Conservation (phyloP, 2,888 invertebrate genomes). For the Campoplex capitator region DNA sequence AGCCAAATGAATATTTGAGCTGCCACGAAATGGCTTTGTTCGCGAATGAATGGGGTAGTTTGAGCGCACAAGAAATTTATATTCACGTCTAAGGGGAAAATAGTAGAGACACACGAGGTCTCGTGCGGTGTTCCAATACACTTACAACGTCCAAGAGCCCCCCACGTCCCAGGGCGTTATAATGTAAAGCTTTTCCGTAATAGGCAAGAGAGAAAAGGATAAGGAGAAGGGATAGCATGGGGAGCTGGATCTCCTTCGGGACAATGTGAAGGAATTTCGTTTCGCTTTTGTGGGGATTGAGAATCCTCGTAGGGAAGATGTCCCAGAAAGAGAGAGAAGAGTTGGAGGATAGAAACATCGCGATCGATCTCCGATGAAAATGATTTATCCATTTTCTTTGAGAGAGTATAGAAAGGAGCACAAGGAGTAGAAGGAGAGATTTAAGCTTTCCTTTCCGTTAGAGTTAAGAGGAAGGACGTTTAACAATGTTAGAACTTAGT, state of each 20-base stretch:
- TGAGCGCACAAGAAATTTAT: constrained; percentile 51
- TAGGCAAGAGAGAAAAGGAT: neutral
- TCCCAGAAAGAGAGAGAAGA: neutral
- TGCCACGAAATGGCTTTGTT: constrained; percentile 43
- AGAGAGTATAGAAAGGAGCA: constrained; percentile 31
- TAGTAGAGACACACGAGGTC: neutral
- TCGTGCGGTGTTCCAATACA: constrained; percentile 63
- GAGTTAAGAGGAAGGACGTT: constrained; percentile 75
- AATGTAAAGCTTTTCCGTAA: constrained; percentile 52
- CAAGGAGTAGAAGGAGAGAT: constrained; percentile 45
- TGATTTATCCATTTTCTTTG: constrained; percentile 80
- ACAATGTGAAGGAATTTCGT: constrained; percentile 65
- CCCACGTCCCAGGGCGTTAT: constrained; percentile 35
- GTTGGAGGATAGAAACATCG: neutral
- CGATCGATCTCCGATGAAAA: constrained; percentile 65
- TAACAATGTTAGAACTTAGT: constrained; percentile 78
- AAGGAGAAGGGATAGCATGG: neutral
- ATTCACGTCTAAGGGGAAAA: constrained; percentile 53
- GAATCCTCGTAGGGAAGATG: constrained; percentile 3
- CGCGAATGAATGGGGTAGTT: constrained; percentile 38
- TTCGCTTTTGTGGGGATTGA: constrained; percentile 49
- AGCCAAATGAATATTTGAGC: constrained; percentile 3
- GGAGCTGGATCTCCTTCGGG: constrained; percentile 51
- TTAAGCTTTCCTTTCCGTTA: constrained; percentile 57
- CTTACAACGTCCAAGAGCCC: constrained; percentile 53